Evolutionary conservation across 1,140 invertebrate genomes (phyloP).

Genomic region (Rhyacophila brunnea): DNA sequence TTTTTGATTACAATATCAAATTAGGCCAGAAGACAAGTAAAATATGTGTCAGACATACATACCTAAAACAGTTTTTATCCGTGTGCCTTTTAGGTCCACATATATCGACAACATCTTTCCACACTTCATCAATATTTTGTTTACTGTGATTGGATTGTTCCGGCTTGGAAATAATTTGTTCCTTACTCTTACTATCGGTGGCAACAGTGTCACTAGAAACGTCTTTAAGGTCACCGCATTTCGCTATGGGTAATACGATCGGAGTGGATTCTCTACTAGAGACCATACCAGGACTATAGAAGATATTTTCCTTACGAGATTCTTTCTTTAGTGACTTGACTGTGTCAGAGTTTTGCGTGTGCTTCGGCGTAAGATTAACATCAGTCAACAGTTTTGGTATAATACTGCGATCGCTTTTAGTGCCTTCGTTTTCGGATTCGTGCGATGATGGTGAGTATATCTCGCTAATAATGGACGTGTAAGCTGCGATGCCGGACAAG

Average conservation of each 20-base stretch:
- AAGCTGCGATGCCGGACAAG: no score
- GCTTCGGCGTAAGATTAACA: not conserved
- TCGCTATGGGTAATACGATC: not conserved
- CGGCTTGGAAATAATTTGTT: not conserved
- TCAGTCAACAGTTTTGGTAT: not conserved
- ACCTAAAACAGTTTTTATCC: conserved; percentile 23
- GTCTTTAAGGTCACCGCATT: no score
- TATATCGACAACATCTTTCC: conserved; percentile 13
- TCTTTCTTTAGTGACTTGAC: not conserved
- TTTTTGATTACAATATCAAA: no score
- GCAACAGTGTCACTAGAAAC: no score
- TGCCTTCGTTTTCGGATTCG: conserved; percentile 2
- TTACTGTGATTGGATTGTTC: not conserved
- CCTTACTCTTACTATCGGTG: no score
- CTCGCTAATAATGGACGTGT: not conserved
- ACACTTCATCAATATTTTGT: not conserved
- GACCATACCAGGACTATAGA: conserved; percentile 28
- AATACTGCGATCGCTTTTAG: not conserved
- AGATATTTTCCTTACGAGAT: not conserved
- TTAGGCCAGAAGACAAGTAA: no score
- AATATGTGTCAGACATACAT: no score
- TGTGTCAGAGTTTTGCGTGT: not conserved
- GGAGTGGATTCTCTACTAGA: conserved; percentile 21
- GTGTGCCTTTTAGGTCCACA: conserved; percentile 14
- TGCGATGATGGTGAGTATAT: conserved; percentile 9